Evolutionary conservation across 1,140 invertebrate species (phyloP).

Genomic region (Tetramorium alpestre): DNA sequence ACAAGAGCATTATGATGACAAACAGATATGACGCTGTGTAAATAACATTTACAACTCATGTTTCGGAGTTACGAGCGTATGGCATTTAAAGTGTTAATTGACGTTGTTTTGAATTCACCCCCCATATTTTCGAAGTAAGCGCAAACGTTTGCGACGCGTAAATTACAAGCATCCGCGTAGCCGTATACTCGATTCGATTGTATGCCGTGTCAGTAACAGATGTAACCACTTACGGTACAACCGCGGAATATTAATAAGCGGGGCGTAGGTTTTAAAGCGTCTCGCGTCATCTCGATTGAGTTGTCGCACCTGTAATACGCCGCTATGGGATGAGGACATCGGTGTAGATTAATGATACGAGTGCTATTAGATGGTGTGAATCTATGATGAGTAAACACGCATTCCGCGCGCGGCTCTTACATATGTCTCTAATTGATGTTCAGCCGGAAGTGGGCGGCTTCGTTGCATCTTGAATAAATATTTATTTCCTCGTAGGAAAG

Average conservation of each 20-base stretch:
- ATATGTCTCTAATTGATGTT: conserved; percentile 37
- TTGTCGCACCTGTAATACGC: conserved; percentile 58
- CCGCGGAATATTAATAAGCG: conserved; percentile 68
- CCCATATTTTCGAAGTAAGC: conserved; percentile 7
- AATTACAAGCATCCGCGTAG: conserved; percentile 25
- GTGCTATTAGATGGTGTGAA: conserved; percentile 4
- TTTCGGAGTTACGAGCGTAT: neutral
- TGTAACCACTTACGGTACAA: conserved; percentile 40
- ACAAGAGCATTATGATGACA: neutral
- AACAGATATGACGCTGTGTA: neutral
- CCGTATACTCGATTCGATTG: conserved; percentile 24
- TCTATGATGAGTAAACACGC: conserved; percentile 16
- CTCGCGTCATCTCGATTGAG: conserved; percentile 57
- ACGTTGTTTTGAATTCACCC: neutral
- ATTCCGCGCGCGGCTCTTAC: conserved; percentile 3
- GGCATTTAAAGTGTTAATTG: conserved; percentile 4
- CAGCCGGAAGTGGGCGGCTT: conserved; percentile 16
- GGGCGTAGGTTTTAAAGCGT: conserved; percentile 60
- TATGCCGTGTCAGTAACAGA: conserved; percentile 38
- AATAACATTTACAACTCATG: neutral
- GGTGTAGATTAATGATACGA: conserved; percentile 50
- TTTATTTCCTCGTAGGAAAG: conserved; percentile 42
- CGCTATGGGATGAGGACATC: conserved; percentile 37
- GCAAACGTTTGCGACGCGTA: neutral
- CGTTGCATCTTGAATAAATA: conserved; percentile 10